These are phyloP conservation scores for Alosa alosa DNA, from an alignment of 2,113 vertebrate species.

Conservation along the genomic window DNA sequence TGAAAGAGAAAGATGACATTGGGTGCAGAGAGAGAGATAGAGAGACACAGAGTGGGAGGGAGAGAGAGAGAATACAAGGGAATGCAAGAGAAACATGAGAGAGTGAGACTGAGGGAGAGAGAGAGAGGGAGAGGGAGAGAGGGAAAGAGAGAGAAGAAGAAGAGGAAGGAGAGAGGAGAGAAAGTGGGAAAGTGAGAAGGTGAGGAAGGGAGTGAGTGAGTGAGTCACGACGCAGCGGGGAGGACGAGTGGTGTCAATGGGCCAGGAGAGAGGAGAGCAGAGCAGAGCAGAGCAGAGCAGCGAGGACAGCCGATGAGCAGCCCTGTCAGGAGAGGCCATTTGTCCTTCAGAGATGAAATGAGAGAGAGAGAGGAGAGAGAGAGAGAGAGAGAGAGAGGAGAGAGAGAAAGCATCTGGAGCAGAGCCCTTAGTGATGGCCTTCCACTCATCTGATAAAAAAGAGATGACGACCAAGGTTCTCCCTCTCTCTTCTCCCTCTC, in stretches of 20 bases:
- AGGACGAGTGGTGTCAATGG: not conserved
- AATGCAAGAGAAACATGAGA: not conserved
- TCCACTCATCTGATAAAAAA: conserved; percentile 12
- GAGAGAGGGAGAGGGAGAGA: not conserved
- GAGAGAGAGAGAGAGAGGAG: not conserved
- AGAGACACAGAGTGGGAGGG: not conserved
- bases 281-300: conserved; percentile 15
- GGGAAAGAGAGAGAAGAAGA: not conserved
- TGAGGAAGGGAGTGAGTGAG: not conserved
- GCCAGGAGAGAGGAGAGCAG: not conserved
- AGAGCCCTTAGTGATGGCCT: not conserved
- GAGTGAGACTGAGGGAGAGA: not conserved
- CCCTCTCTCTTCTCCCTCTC: not conserved
- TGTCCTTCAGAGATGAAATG: not conserved
- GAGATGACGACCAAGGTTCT: not conserved
- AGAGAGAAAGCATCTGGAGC: not conserved
- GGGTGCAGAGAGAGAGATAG: conserved; percentile 27
- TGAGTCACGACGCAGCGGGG: too few species aligned
- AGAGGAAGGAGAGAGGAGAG: not conserved
- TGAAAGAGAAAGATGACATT: conserved; percentile 17
- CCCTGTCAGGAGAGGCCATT: not conserved
- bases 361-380: not conserved
- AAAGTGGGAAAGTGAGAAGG: not conserved
- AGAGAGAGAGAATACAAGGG: not conserved
- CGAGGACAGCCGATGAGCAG: conserved; percentile 9